Percentiles rank a stretch among this genome's conserved stretches.
phyloP scores from a whole-genome alignment of 2,113 vertebrate species.

The Trogon melanurus region DNA sequence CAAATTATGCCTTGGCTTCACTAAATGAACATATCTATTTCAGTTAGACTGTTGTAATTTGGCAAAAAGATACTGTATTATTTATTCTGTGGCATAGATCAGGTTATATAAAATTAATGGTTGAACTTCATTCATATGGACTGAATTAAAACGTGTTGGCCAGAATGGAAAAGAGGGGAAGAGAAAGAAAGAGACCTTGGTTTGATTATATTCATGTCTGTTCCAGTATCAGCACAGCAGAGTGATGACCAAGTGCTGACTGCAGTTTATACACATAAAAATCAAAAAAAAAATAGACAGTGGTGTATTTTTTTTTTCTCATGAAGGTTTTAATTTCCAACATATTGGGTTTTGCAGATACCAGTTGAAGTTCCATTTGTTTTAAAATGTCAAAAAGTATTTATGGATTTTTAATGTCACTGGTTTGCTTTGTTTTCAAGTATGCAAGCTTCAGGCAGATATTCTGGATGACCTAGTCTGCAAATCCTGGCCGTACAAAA shows the following conservation, averaged over 20 bases:
- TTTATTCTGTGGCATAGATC: slow-evolving; percentile 72
- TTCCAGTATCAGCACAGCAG: slow-evolving; percentile 58
- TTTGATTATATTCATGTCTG: slow-evolving; percentile 72
- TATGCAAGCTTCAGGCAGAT: background rate
- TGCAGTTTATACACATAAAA: slow-evolving; percentile 45
- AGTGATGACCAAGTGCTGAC: slow-evolving; percentile 62
- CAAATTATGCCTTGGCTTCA: slow-evolving; percentile 71
- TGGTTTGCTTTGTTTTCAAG: background rate
- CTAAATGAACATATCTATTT: slow-evolving; percentile 75
- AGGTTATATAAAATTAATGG: slow-evolving; percentile 78
- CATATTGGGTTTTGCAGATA: slow-evolving; percentile 45
- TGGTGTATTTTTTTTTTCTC: background rate
- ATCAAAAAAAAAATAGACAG: slow-evolving; percentile 49
- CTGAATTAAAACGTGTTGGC: slow-evolving; percentile 70
- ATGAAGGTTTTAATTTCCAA: slow-evolving; percentile 60
- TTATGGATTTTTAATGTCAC: slow-evolving; percentile 12
- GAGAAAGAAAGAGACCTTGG: slow-evolving; percentile 45
- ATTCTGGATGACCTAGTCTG: background rate
- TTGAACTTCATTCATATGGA: slow-evolving; percentile 73
- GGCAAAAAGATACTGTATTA: slow-evolving; percentile 57
- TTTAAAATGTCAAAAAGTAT: slow-evolving; percentile 42
- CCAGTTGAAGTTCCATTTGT: slow-evolving; percentile 17
- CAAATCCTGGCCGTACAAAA: background rate
- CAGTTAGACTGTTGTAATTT: slow-evolving; percentile 73
- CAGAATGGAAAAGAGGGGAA: slow-evolving; percentile 30